Conservation (phyloP, 1,140 invertebrate genomes). For the Drosophila nasuta region DNA sequence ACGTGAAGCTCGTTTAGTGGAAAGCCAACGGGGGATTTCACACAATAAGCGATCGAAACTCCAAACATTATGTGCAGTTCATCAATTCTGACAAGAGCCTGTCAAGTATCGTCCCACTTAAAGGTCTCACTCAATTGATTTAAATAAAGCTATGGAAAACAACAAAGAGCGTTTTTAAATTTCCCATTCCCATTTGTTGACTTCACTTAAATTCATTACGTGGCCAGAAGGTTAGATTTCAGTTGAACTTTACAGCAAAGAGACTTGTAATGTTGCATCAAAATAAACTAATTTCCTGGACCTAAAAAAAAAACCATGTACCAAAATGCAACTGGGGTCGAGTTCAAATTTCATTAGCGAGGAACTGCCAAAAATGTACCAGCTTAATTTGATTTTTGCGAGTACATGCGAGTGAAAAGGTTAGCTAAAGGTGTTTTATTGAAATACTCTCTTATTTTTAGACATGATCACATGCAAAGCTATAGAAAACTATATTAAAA, state of each 20-base stretch:
- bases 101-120: slow-evolving; percentile 21
- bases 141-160: slow-evolving; percentile 2
- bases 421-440: too few relatives aligned
- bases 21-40: not conserved
- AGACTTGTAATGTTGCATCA: not conserved
- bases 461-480: too few relatives aligned
- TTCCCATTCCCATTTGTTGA: not conserved
- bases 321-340: not conserved
- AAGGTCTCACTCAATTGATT: slow-evolving; percentile 17
- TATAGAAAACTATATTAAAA: too few relatives aligned
- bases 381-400: slow-evolving; percentile 13
- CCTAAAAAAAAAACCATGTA: not conserved
- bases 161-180: not conserved
- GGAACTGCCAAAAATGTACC: not conserved
- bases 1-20: slow-evolving; percentile 6
- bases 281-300: not conserved
- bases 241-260: not conserved
- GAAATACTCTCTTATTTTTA: too few relatives aligned
- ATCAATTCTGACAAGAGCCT: slow-evolving; percentile 41
- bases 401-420: not conserved
- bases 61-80: slow-evolving; percentile 17
- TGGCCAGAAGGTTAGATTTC: not conserved
- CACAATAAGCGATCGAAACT: slow-evolving; percentile 30
- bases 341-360: slow-evolving; percentile 8
- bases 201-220: slow-evolving; percentile 2